These are phyloP conservation scores for Hyles vespertilio DNA, from an alignment of 1,140 invertebrate species.

Conservation along the genomic window DNA sequence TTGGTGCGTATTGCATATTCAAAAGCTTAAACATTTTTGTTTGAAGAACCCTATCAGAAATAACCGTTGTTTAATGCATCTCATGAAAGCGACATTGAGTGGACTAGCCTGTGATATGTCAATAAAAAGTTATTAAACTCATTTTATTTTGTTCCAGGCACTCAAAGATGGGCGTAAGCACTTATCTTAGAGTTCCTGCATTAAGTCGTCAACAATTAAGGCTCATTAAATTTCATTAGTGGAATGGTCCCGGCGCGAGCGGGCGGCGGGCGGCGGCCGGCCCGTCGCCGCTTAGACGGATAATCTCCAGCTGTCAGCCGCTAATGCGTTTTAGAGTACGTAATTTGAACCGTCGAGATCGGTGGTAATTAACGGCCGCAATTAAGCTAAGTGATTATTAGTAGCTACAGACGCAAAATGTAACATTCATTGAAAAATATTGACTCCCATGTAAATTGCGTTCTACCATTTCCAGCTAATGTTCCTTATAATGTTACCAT, in stretches of 20 bases:
- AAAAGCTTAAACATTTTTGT: background rate
- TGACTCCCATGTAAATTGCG: no score
- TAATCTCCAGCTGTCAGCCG: conserved; percentile 73
- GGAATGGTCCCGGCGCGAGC: conserved; percentile 43
- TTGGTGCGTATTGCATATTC: background rate
- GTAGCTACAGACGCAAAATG: conserved; percentile 27
- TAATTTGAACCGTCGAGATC: conserved; percentile 74
- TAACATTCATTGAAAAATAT: conserved; percentile 15
- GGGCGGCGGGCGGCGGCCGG: conserved; percentile 33
- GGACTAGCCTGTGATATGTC: no score
- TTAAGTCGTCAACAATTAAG: conserved; percentile 73
- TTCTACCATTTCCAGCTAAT: no score
- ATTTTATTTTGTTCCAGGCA: conserved; percentile 34
- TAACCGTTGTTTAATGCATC: conserved; percentile 1
- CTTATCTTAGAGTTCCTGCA: conserved; percentile 61
- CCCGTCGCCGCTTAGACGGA: conserved; percentile 65
- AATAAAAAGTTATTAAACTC: conserved; percentile 3
- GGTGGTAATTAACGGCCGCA: conserved; percentile 71
- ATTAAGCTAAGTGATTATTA: conserved; percentile 71
- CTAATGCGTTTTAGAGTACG: conserved; percentile 76
- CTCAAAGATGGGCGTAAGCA: conserved; percentile 32
- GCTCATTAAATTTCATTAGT: conserved; percentile 73
- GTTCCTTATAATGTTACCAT: no score
- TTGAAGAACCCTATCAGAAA: background rate
- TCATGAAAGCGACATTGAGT: background rate